phyloP scores from a whole-genome alignment of 53 echinoderm and acorn worm species.

The Hippasteria phrygiana region DNA sequence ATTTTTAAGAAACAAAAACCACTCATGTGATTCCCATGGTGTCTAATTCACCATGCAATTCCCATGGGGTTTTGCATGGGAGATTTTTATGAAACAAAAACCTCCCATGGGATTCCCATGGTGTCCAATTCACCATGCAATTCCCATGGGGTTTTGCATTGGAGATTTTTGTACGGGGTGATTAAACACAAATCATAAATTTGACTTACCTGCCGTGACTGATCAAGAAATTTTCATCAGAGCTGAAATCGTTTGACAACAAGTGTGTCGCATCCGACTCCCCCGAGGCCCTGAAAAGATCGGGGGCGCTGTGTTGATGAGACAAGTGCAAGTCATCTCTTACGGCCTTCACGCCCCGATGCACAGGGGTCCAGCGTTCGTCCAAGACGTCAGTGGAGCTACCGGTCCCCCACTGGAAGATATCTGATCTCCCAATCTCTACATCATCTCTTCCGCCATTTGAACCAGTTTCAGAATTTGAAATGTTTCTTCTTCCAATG shows the following conservation, averaged over 20 bases:
- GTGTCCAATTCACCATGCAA: no score
- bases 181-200: no score
- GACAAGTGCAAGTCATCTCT: background rate
- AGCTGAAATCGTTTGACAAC: constrained; percentile 35
- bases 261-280: constrained; percentile 36
- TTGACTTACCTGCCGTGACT: constrained; percentile 41
- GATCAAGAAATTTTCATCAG: constrained; percentile 22
- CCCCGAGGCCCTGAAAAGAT: background rate
- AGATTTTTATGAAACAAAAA: no score
- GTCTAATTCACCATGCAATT: no score
- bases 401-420: background rate
- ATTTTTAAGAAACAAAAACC: no score
- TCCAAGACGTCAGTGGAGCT: background rate
- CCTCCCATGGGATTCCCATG: no score
- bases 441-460: background rate
- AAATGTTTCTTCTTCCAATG: background rate
- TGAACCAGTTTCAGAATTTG: background rate
- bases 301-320: background rate
- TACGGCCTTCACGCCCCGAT: background rate
- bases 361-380: background rate
- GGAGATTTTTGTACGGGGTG: no score
- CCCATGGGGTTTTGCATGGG: no score
- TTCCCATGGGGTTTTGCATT: no score
- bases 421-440: background rate
- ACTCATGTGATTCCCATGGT: no score